Percentiles rank a stretch among this genome's conserved stretches.
Conservation (phyloP, 2,888 invertebrate genomes). For the Hirtodrosophila cameraria region DNA sequence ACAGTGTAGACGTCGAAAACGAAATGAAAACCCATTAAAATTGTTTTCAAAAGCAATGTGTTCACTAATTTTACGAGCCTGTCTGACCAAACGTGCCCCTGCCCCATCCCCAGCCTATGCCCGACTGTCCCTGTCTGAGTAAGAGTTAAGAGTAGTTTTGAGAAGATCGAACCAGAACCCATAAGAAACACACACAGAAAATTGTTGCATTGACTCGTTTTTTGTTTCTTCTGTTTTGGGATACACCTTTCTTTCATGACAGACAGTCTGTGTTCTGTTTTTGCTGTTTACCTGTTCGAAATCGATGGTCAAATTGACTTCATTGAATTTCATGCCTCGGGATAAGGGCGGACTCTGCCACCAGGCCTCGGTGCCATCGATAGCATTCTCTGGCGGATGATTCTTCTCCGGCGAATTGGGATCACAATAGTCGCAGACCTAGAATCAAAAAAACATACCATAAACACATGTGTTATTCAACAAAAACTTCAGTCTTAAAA, state of each 20-base stretch:
- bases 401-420: constrained; percentile 89
- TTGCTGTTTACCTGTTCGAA: constrained; percentile 93
- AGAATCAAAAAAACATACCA: constrained; percentile 61
- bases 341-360: constrained; percentile 99
- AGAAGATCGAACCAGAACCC: constrained; percentile 45
- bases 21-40: constrained; percentile 73
- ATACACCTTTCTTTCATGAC: constrained; percentile 45
- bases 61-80: constrained; percentile 63
- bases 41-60: constrained; percentile 47
- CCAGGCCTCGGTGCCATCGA: constrained; percentile 98
- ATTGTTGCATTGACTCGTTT: constrained; percentile 57
- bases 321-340: constrained; percentile 97
- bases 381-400: constrained; percentile 96
- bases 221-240: constrained; percentile 28
- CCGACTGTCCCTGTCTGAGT: constrained; percentile 26
- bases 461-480: constrained; percentile 49
- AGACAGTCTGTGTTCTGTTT: constrained; percentile 2
- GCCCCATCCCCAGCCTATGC: not conserved
- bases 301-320: constrained; percentile 98
- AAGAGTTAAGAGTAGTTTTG: constrained; percentile 18
- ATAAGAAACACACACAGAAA: constrained; percentile 29
- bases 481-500: constrained; percentile 40
- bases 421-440: constrained; percentile 98
- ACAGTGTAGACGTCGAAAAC: constrained; percentile 51
- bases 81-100: constrained; percentile 29